Percentiles rank a stretch among this genome's conserved stretches.
Conservation (phyloP, 2,888 invertebrate species). For the Tipula vernalis region DNA sequence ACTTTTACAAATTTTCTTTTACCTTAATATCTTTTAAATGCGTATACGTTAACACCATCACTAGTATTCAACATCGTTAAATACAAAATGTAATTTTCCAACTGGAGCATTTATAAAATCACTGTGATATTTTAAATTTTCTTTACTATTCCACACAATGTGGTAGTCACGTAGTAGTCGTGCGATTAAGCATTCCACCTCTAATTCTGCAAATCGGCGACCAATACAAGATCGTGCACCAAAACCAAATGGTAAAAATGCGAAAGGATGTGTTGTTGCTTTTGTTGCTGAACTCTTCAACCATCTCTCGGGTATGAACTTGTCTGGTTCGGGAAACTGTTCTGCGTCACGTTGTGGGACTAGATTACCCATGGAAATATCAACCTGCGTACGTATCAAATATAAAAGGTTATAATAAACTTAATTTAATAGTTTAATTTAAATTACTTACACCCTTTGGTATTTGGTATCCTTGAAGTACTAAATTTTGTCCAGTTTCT, state of each 20-base stretch:
- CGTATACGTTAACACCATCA: not conserved
- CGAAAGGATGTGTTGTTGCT: not conserved
- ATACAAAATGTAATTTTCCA: not conserved
- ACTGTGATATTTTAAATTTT: not conserved
- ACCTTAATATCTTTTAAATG: too few relatives aligned
- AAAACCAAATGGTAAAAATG: not conserved
- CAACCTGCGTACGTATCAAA: slow-evolving; percentile 36
- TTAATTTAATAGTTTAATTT: slow-evolving; percentile 14
- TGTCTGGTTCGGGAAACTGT: slow-evolving; percentile 45
- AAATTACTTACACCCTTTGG: slow-evolving; percentile 41
- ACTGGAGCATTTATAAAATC: not conserved
- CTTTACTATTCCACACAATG: not conserved
- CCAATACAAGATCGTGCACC: not conserved
- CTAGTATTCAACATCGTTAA: not conserved
- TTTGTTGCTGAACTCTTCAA: slow-evolving; percentile 24
- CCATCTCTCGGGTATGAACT: slow-evolving; percentile 69
- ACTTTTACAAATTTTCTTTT: too few relatives aligned
- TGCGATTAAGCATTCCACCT: slow-evolving; percentile 7
- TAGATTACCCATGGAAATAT: slow-evolving; percentile 42
- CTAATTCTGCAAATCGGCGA: not conserved
- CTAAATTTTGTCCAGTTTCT: slow-evolving; percentile 40
- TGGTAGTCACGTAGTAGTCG: not conserved
- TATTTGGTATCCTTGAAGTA: slow-evolving; percentile 49
- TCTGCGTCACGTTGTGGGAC: slow-evolving; percentile 33
- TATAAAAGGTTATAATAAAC: not conserved